Conservation (phyloP, 2,113 vertebrate species). For the Leucopsar rothschildi region DNA sequence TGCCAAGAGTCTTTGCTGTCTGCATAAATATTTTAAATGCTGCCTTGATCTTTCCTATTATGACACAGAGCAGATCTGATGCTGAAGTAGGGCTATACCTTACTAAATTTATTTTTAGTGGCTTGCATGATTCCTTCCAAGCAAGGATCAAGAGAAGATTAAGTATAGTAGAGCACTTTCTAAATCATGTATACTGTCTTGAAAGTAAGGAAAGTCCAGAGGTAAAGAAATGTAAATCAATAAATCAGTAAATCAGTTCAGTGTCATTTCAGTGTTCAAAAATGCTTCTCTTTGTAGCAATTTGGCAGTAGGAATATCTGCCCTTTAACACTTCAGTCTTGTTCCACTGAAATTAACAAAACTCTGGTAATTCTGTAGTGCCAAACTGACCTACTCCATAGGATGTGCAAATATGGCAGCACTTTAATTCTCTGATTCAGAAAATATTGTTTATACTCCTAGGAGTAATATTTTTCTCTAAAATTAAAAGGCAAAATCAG, state of each 20-base stretch:
- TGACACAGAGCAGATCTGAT: not conserved
- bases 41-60: not conserved
- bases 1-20: not conserved
- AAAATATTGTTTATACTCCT: not conserved
- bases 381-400: not conserved
- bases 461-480: not conserved
- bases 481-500: not conserved
- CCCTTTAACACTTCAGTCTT: not conserved
- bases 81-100: not conserved
- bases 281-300: not conserved
- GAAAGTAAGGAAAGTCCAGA: not conserved
- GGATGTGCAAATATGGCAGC: not conserved
- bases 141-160: not conserved
- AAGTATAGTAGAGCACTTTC: not conserved
- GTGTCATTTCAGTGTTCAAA: not conserved
- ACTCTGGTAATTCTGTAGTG: not conserved
- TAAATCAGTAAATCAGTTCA: not conserved
- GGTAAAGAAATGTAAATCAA: not conserved
- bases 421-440: not conserved
- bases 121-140: not conserved
- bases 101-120: not conserved
- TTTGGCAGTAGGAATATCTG: not conserved
- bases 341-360: not conserved
- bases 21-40: not conserved
- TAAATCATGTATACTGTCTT: slow-evolving; percentile 13